Evolutionary conservation across 2,888 invertebrate genomes (phyloP), one percentile per base, ranked within the genome.

Genomic region (Steromphala cineraria): DNA sequence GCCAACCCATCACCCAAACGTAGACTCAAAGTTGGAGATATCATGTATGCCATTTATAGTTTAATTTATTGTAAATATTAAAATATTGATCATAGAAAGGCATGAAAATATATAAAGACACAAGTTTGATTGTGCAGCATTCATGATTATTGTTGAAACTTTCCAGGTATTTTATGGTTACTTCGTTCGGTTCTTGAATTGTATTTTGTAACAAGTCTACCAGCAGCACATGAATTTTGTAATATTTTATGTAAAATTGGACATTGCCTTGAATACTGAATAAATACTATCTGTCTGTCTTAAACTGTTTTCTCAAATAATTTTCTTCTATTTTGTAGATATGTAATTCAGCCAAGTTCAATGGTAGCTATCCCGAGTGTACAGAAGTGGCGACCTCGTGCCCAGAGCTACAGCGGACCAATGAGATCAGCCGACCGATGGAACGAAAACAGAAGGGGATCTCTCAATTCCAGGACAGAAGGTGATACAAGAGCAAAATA

Each of bases 1-100:
- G 98, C 99, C 92, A 99, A 99, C 93, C 99, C 99, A 3, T 98
- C 97, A 93, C 98, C 98, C 94, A 99, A 99, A 94, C 95, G 98
- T 56, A 87, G 83, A 93, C 95, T 99, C 86, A 98, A 98, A 94
- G 97, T 97, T 93, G 98, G 98, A 67, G 99, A 99, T 94, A 96
- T 99, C 83, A 97, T 99, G 96, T 99, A 95, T 95, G 46, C 46
- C 13, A 46, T 8, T 10, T 46, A 10, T 46, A n/a, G 7, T 13
- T 10, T 10, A 8, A 8, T 13, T 10, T 46, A 10, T n/a, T n/a
- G n/a, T n/a, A n/a, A n/a, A n/a, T n/a, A n/a, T n/a, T n/a, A n/a
- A n/a, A n/a, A n/a, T n/a, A n/a, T n/a, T n/a, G n/a, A 36, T 36
- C 4, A 36, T 36, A 36, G 3, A 36, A 36, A 36, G 36, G 36